These are phyloP conservation scores for Sebastes flavidus DNA, from an alignment of 2,797 vertebrate species.

Conservation along the genomic window DNA sequence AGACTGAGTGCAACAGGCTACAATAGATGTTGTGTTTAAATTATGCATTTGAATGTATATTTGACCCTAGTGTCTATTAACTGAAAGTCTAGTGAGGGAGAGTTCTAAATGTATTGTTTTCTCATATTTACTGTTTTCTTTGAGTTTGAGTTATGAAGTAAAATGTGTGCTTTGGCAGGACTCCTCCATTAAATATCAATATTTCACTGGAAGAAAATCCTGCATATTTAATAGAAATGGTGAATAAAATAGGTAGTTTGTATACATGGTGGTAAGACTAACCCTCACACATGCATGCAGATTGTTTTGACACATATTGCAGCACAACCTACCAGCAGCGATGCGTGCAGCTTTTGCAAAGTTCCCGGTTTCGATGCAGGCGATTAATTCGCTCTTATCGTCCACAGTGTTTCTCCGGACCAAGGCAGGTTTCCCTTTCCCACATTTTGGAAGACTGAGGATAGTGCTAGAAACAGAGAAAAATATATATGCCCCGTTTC, in stretches of 20 bases:
- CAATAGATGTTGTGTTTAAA: neutral
- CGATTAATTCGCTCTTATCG: conserved; percentile 94
- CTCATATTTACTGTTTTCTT: neutral
- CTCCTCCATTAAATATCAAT: neutral
- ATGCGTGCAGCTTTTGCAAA: conserved; percentile 97
- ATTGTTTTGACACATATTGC: neutral
- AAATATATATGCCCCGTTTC: neutral
- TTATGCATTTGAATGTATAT: neutral
- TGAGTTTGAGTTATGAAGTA: too few species aligned
- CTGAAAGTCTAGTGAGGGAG: neutral
- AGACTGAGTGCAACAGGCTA: neutral
- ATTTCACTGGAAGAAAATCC: neutral
- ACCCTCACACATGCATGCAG: neutral
- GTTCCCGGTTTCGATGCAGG: conserved; percentile 96
- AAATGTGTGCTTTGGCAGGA: too few species aligned
- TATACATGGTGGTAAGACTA: too few species aligned
- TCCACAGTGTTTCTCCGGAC: conserved; percentile 95
- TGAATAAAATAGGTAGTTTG: neutral
- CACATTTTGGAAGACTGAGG: conserved; percentile 91
- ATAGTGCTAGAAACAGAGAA: conserved; percentile 54
- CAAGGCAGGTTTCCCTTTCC: conserved; percentile 95
- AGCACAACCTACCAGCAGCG: conserved; percentile 88
- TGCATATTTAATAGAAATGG: neutral
- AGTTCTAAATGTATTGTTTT: neutral
- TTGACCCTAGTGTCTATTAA: neutral